Conservation (phyloP, 2,888 invertebrate genomes). For the Molanna angustata region DNA sequence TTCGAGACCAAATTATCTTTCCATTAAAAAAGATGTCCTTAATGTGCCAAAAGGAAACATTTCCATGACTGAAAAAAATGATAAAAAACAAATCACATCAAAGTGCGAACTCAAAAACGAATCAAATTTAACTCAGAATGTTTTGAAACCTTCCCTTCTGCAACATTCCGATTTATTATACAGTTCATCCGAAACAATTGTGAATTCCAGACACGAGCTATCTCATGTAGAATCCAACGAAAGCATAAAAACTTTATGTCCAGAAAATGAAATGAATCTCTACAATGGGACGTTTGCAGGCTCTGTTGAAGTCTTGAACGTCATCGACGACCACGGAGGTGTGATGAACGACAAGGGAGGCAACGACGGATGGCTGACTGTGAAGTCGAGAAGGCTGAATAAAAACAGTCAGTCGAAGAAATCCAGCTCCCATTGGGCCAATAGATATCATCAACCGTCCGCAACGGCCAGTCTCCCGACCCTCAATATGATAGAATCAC, state of each 20-base stretch:
- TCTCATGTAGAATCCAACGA: constrained; percentile 52
- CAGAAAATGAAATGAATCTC: constrained; percentile 41
- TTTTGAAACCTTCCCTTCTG: constrained; percentile 30
- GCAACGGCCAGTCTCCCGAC: constrained; percentile 81
- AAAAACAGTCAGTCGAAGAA: constrained; percentile 56
- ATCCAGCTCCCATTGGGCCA: constrained; percentile 68
- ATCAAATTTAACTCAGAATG: constrained; percentile 3
- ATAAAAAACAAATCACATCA: constrained; percentile 9
- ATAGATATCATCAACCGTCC: constrained; percentile 77
- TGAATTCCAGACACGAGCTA: constrained; percentile 43
- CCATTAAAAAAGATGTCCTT: constrained; percentile 23
- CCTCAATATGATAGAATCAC: constrained; percentile 56
- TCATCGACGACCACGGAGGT: constrained; percentile 42
- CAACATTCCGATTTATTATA: constrained; percentile 42
- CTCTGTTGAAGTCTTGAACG: constrained; percentile 52
- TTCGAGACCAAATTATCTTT: constrained; percentile 20
- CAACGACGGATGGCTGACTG: constrained; percentile 86
- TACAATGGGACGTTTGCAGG: constrained; percentile 42
- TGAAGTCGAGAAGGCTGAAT: constrained; percentile 67
- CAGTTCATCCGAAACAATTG: constrained; percentile 58
- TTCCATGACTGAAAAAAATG: constrained; percentile 8
- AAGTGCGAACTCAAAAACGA: constrained; percentile 11
- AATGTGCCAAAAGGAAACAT: constrained; percentile 10
- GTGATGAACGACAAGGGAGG: constrained; percentile 41
- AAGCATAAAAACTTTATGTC: constrained; percentile 50